Evolutionary conservation across 2,797 vertebrate species (phyloP).

Genomic region (Fistularia commersonii): DNA sequence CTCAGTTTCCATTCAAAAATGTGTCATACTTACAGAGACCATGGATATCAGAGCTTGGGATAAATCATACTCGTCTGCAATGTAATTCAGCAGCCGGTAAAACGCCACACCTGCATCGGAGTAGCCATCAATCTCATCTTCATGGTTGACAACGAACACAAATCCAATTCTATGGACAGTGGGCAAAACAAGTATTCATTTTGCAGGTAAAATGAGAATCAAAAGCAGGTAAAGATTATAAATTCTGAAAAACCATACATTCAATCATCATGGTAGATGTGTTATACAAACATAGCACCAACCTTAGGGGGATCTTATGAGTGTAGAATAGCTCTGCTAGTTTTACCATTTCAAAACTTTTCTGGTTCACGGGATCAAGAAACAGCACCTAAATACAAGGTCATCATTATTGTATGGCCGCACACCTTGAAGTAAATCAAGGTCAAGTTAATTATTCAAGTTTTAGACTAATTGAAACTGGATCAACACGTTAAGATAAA

Average conservation of each 20-base stretch:
- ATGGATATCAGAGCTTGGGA: slow-evolving; percentile 85
- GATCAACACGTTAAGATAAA: too few relatives aligned
- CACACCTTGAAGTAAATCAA: neutral
- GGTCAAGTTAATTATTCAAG: too few relatives aligned
- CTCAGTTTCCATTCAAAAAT: slow-evolving; percentile 38
- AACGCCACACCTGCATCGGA: slow-evolving; percentile 86
- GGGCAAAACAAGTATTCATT: slow-evolving; percentile 56
- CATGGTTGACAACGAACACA: slow-evolving; percentile 87
- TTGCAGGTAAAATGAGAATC: slow-evolving; percentile 57
- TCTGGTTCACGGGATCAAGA: slow-evolving; percentile 85
- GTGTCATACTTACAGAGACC: slow-evolving; percentile 80
- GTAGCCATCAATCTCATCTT: slow-evolving; percentile 83
- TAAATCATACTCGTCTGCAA: slow-evolving; percentile 82
- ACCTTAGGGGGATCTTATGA: slow-evolving; percentile 91
- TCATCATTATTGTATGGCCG: neutral
- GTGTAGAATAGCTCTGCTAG: slow-evolving; percentile 87
- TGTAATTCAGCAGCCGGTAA: slow-evolving; percentile 88
- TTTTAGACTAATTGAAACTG: too few relatives aligned
- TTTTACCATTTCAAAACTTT: slow-evolving; percentile 84
- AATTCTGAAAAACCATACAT: slow-evolving; percentile 30
- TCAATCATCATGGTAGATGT: slow-evolving; percentile 6
- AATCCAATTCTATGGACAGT: slow-evolving; percentile 86
- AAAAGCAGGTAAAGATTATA: slow-evolving; percentile 50
- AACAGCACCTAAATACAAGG: slow-evolving; percentile 71
- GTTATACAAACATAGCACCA: slow-evolving; percentile 22